These are phyloP conservation scores for Tokudaia muenninki DNA, from an alignment of 2,797 vertebrate species.

Conservation along the genomic window DNA sequence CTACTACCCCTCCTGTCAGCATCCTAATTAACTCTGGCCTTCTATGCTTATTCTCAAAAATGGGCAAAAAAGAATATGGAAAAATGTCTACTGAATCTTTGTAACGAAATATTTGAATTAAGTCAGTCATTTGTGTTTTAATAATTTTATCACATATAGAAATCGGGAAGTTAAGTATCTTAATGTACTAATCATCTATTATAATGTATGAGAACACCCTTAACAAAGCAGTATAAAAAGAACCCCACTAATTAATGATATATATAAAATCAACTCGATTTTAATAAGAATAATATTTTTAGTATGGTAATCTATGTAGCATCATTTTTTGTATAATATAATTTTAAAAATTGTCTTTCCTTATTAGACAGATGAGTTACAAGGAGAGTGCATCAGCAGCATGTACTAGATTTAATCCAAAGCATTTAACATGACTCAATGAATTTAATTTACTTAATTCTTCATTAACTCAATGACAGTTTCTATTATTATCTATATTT, in stretches of 20 bases:
- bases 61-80: neutral
- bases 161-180: neutral
- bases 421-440: neutral
- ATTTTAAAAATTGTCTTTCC: neutral
- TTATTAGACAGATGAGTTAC: neutral
- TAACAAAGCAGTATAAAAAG: neutral
- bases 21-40: neutral
- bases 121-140: neutral
- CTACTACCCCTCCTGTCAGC: neutral
- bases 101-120: neutral
- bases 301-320: neutral
- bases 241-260: slow-evolving; percentile 7
- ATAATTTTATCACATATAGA: neutral
- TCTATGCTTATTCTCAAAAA: neutral
- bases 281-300: neutral
- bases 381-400: neutral
- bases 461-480: neutral
- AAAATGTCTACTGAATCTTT: neutral
- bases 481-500: slow-evolving; percentile 4
- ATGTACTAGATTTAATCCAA: neutral
- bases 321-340: neutral
- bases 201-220: neutral
- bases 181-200: neutral
- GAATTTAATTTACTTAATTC: slow-evolving; percentile 39
- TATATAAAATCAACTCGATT: neutral